Evolutionary conservation across 2,113 vertebrate genomes (phyloP).

Genomic region (Callipepla squamata): DNA sequence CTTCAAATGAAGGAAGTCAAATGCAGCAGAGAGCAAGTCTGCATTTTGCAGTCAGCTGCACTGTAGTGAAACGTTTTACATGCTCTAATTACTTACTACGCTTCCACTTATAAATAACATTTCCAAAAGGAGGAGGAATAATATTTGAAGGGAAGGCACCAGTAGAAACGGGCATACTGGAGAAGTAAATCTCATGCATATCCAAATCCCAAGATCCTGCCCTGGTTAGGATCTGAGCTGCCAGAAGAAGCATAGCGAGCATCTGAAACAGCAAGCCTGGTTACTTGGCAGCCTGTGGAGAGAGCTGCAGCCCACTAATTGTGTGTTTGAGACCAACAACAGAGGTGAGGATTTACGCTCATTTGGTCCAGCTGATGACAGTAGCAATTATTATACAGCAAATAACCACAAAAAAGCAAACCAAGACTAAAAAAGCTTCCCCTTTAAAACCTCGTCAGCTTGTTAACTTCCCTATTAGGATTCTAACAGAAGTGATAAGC

Average conservation of each 20-base stretch:
- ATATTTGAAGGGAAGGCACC: constrained; percentile 21
- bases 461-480: constrained; percentile 10
- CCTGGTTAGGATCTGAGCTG: constrained; percentile 18
- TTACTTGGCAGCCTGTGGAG: constrained; percentile 5
- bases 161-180: not conserved
- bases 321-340: accelerated
- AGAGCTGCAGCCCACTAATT: not conserved
- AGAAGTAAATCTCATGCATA: not conserved
- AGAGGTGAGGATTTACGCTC: constrained; percentile 11
- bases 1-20: constrained; percentile 27
- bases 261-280: not conserved
- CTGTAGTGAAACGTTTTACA: constrained; percentile 60
- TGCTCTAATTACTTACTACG: constrained; percentile 61
- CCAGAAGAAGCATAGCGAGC: constrained; percentile 2
- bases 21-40: constrained; percentile 7
- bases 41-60: constrained; percentile 50
- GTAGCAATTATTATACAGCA: not conserved
- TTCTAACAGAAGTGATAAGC: constrained; percentile 19
- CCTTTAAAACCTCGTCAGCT: not conserved
- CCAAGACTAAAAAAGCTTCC: not conserved
- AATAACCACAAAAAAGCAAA: not conserved
- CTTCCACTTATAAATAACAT: constrained; percentile 29
- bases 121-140: constrained; percentile 34
- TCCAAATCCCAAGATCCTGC: constrained; percentile 18
- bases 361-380: not conserved